phyloP scores from a whole-genome alignment of 2,113 vertebrate genomes.

The Seriola rivoliana region DNA sequence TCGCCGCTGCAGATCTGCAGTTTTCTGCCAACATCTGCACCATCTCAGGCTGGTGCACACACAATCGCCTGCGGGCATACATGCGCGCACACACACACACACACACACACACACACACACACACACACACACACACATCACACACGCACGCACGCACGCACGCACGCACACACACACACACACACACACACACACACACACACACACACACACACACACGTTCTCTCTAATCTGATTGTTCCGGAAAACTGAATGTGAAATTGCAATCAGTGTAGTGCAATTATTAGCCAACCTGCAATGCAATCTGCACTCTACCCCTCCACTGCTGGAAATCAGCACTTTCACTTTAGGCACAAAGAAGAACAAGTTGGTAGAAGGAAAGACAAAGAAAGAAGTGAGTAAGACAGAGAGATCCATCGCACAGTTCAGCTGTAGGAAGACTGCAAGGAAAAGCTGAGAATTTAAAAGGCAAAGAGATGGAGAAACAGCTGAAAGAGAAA shows the following conservation, averaged over 20 bases:
- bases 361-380: conserved; percentile 46
- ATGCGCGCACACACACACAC: conserved; percentile 7
- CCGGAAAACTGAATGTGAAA: conserved; percentile 77
- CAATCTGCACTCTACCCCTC: conserved; percentile 52
- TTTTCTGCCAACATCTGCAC: conserved; percentile 77
- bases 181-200: neutral
- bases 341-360: conserved; percentile 29
- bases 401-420: conserved; percentile 25
- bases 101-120: conserved; percentile 31
- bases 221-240: conserved; percentile 75
- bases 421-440: conserved; percentile 13
- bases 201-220: conserved; percentile 28
- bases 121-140: too few species aligned
- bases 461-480: neutral
- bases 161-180: conserved; percentile 32
- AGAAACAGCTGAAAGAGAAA: conserved; percentile 7
- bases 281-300: conserved; percentile 75
- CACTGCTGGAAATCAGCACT: conserved; percentile 59
- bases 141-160: conserved; percentile 13
- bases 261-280: conserved; percentile 77
- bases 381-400: conserved; percentile 42
- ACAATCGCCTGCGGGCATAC: conserved; percentile 24
- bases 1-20: conserved; percentile 44
- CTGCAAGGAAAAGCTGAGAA: neutral
- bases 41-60: conserved; percentile 54